Base-by-base conservation (phyloP, 2,797 vertebrate species). In the Hapalemur alaotrensis region DNA sequence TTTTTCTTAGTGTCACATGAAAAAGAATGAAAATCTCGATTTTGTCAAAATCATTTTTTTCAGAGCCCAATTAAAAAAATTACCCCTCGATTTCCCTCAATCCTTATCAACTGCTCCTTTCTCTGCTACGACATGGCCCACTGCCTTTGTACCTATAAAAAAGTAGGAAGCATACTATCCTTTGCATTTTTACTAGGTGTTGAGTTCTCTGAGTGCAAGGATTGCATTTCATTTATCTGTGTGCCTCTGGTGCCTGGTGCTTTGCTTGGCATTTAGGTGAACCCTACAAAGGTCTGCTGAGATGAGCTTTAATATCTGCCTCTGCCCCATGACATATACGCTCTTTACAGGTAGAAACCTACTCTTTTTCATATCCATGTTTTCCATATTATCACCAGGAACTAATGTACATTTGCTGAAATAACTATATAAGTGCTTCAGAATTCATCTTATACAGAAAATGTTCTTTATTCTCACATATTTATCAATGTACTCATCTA, bases 401-500 rank as follows among this genome's bases (percentile, higher is more conserved):
- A 90, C 28, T 75, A 54, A 67, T 3, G 46, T 5, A 52, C 2
- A 35, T 25, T 73, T 90, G n/a, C 23, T 88, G 25, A 82, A 78
- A 65, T 73, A 96, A 79, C 22, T 75, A 79, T 2, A 79, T 5
- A 92, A 7, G 35, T 59, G 35, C 57, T 91, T 79, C 57, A 87
- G 57, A 93, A 88, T 38, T 84, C 32, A 90, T 61, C 48, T 89
- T 48, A n/a, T 17, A 95, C 4, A 90, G 48, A 91, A 86, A 88
- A 92, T 1, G 23, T 57, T 92, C 63, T 41, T 7, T 15, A 75
- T 73, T 92, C 57, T 70, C 14, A 95, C 1, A 76, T 0, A 82
- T 32, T 43, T 87, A 32, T 46, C 57, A 93, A 63, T 23, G 20
- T 11, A 35, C 41, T 61, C 50, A 61, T 57, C 35, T 79, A 73